Evolutionary conservation across 2,113 vertebrate genomes (phyloP), one percentile per base, ranked within the genome.

Genomic region (Siniperca knerii): DNA sequence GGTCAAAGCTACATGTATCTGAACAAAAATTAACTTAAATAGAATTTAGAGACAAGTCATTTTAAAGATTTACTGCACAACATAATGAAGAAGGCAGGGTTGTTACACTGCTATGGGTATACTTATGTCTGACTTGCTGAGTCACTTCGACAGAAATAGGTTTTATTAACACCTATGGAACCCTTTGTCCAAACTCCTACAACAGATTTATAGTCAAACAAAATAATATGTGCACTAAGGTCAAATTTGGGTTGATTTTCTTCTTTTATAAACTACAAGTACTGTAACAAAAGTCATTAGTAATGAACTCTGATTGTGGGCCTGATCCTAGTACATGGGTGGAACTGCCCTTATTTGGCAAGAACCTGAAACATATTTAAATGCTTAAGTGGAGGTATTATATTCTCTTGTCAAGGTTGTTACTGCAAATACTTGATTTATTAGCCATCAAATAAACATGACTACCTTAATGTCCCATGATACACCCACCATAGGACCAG

Each of bases 211-310:
- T 2, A 40, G 21, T 69, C 46, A 57, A 76, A 33, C 1, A 8
- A 60, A 79, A 33, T 10, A 29, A 54, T 13, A 55, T 64, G 37
- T 50, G 29, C 21, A 65, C 3, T 23, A 29, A 15, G 29, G 13
- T 15, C 25, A 1, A 65, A 73, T 72, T 57, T 83, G 77, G 87
- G 79, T 88, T 83, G 75, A 87, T 89, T 91, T 90, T 84, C 86
- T 81, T 83, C 33, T 57, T 58, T 68, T 10, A 61, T 57, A 72
- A 64, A 70, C 20, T 44, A 25, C 15, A 81, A 25, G 8, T 69
- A 61, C 10, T 35, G 12, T 52, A 65, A 29, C 4, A 73, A 52
- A 79, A 61, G 44, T 69, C 37, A 72, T 69, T 46, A 62, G 1
- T 23, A 75, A 75, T 6, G 60, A 67, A 78, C 60, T 73, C 12